Conservation (phyloP, 2,888 invertebrate species). For the Resseliella maxima region DNA sequence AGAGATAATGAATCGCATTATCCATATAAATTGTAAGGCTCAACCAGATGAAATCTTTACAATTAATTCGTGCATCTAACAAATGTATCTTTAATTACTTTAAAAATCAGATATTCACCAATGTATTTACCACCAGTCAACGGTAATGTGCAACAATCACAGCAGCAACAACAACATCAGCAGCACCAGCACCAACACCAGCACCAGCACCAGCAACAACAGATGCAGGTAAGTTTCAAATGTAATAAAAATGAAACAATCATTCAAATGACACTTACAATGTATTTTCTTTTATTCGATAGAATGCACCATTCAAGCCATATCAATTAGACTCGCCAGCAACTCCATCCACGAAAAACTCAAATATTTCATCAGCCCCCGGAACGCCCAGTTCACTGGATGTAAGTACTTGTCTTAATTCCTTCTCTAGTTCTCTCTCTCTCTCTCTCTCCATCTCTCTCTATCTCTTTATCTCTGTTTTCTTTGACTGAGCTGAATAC, state of each 20-base stretch:
- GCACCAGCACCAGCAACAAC: conserved; percentile 51
- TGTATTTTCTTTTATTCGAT: conserved; percentile 13
- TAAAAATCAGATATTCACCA: conserved; percentile 32
- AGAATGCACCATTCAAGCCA: conserved; percentile 42
- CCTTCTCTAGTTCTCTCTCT: conserved; percentile 4
- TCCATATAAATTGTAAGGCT: conserved; percentile 55
- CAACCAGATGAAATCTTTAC: conserved; percentile 55
- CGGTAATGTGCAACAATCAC: conserved; percentile 8
- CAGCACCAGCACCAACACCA: conserved; percentile 56
- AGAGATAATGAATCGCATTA: conserved; percentile 20
- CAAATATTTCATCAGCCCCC: conserved; percentile 59
- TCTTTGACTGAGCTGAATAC: too few species aligned
- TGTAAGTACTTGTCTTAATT: background rate
- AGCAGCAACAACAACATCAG: conserved; percentile 53
- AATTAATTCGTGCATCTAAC: conserved; percentile 39
- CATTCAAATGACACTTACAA: conserved; percentile 56
- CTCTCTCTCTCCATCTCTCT: too few species aligned
- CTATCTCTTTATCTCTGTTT: too few species aligned
- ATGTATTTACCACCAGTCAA: conserved; percentile 44
- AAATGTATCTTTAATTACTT: background rate
- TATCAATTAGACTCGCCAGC: conserved; percentile 58
- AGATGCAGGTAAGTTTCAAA: background rate
- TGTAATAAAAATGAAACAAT: conserved; percentile 57
- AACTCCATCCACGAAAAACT: conserved; percentile 58
- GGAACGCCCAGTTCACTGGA: background rate